Evolutionary conservation across 2,113 vertebrate genomes (phyloP).

Genomic region (Campylomormyrus tamandua): DNA sequence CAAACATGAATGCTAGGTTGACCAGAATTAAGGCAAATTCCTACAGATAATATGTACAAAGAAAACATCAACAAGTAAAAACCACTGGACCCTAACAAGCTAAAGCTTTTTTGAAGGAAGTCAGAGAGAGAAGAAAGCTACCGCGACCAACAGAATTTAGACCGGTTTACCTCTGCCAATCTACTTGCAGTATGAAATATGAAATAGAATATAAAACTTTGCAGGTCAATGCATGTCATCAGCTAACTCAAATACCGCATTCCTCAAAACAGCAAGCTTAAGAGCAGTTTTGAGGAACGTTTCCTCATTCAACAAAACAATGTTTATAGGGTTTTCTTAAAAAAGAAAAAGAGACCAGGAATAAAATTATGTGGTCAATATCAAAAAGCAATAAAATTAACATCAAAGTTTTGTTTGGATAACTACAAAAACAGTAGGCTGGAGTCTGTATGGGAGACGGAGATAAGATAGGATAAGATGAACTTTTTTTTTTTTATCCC

Average conservation of each 20-base stretch:
- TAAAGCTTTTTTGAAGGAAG: background rate
- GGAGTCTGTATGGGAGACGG: background rate
- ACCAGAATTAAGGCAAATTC: background rate
- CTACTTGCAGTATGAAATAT: background rate
- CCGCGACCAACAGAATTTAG: background rate
- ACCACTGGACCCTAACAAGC: background rate
- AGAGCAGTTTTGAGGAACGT: background rate
- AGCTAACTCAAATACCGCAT: background rate
- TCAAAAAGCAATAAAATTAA: background rate
- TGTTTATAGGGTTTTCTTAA: background rate
- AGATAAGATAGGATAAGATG: background rate
- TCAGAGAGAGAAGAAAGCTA: background rate
- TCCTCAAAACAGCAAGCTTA: background rate
- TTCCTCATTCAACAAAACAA: background rate
- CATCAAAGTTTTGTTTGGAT: background rate
- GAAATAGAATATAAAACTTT: background rate
- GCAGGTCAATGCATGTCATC: background rate
- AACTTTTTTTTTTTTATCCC: background rate
- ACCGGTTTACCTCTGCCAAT: background rate
- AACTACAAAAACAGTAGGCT: background rate
- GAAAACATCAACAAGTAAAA: background rate
- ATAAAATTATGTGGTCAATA: background rate
- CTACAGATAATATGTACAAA: background rate
- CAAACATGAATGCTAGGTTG: background rate
- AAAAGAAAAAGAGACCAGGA: background rate